Base-by-base conservation (phyloP, 2,113 vertebrate species). In the Corythaeola cristata region DNA sequence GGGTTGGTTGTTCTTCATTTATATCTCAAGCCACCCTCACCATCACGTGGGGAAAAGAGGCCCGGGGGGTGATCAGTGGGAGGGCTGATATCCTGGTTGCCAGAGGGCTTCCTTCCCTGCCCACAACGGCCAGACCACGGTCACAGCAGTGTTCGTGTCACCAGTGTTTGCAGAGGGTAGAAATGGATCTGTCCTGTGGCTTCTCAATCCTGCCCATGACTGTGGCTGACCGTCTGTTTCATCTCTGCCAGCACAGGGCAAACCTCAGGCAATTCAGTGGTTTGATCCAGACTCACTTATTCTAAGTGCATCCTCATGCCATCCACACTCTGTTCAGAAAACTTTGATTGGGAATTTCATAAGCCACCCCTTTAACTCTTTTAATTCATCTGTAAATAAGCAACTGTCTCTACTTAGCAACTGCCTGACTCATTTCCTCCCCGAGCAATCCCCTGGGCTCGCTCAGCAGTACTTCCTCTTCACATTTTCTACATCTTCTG, bases 401-500 rank as follows among this genome's bases (percentile, higher is more conserved):
- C 93, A 97, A 45, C 28, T 86, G 94, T 71, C 88, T 97, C 89
- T 66, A 67, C 91, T 95, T 93, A 87, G 91, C 50, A 50, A 95
- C 83, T 81, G 75, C 18, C 58, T 76, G 88, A 96, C 69, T 98
- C 90, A 97, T 95, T 98, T 97, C 97, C 97, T 94, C 74, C 80
- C 90, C 55, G 27, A 95, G 89, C 59, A 89, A 41, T 59, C 95
- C 90, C 85, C 75, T 39, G 81, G 73, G 87, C 15, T 97, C 91
- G 28, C 41, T 37, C 89, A 62, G 76, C 90, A 82, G 85, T 17
- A 85, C 96, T 98, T 98, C 96, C 97, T 97, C 83, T 93, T 96
- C 52, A 68, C 32, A 53, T 96, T 95, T 97, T 93, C 94, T 92
- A 62, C 90, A 94, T 85, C 45, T 68, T 81, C 73, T 95, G 94